A percentile compares a stretch with the other conserved stretches of the same genome.
Evolutionary conservation across 2,888 invertebrate genomes (phyloP).

Genomic region (Drosophila subquinaria): DNA sequence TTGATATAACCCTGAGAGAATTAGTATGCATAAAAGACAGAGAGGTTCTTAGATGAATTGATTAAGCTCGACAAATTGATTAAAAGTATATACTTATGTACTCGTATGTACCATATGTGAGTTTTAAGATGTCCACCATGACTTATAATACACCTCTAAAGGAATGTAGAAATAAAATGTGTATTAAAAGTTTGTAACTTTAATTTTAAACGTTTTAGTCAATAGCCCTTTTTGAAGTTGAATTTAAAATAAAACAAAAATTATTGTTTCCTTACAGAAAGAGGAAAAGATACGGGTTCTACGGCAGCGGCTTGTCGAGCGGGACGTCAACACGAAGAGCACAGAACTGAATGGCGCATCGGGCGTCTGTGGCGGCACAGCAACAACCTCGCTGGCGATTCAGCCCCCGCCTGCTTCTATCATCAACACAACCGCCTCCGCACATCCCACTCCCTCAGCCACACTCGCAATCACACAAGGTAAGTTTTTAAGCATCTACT

Average conservation of each 20-base stretch:
- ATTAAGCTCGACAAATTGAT: too few relatives aligned
- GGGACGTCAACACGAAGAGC: conserved; percentile 88
- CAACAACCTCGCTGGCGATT: conserved; percentile 68
- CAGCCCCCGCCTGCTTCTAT: conserved; percentile 61
- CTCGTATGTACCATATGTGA: too few relatives aligned
- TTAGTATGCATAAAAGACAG: too few relatives aligned
- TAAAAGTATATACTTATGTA: too few relatives aligned
- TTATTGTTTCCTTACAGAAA: conserved; percentile 88
- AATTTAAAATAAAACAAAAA: not conserved
- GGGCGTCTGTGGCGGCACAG: conserved; percentile 48
- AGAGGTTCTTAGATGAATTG: too few relatives aligned
- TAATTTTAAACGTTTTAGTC: too few relatives aligned
- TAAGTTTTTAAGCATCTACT: conserved; percentile 55
- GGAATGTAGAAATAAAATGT: too few relatives aligned
- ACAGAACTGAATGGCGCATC: conserved; percentile 82
- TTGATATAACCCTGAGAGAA: too few relatives aligned
- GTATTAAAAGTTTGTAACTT: too few relatives aligned
- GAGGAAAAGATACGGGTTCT: conserved; percentile 94
- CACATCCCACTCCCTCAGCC: conserved; percentile 87
- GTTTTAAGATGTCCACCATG: too few relatives aligned
- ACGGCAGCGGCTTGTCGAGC: conserved; percentile 92
- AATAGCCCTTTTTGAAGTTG: too few relatives aligned
- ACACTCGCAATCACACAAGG: conserved; percentile 91
- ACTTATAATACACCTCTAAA: too few relatives aligned
- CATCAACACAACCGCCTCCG: conserved; percentile 82